These are phyloP conservation scores for Chaetodon auriga DNA, from an alignment of 2,113 vertebrate genomes.

Conservation along the genomic window DNA sequence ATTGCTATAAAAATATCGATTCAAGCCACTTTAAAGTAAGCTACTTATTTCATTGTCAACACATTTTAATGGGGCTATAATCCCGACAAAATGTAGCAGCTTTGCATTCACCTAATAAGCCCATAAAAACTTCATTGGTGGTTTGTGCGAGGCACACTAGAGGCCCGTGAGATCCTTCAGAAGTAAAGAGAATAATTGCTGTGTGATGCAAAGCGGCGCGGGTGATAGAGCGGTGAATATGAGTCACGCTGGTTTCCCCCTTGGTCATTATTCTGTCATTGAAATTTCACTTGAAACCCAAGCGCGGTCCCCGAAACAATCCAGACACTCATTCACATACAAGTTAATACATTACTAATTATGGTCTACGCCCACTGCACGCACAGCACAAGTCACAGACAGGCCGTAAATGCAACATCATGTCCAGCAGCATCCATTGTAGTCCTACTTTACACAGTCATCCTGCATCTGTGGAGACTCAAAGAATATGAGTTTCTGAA, in stretches of 20 bases:
- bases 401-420: slow-evolving; percentile 22
- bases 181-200: slow-evolving; percentile 47
- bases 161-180: slow-evolving; percentile 49
- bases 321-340: slow-evolving; percentile 67
- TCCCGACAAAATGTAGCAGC: slow-evolving; percentile 16
- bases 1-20: background rate
- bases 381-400: slow-evolving; percentile 40
- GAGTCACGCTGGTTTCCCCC: slow-evolving; percentile 75
- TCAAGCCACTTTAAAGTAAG: background rate
- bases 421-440: slow-evolving; percentile 34
- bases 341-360: slow-evolving; percentile 71
- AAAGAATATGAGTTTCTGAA: slow-evolving; percentile 29
- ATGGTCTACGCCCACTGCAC: slow-evolving; percentile 38
- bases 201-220: slow-evolving; percentile 57
- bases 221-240: slow-evolving; percentile 69
- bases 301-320: slow-evolving; percentile 50
- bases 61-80: slow-evolving; percentile 16
- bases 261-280: slow-evolving; percentile 70
- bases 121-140: slow-evolving; percentile 27
- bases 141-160: slow-evolving; percentile 5
- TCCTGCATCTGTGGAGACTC: slow-evolving; percentile 29
- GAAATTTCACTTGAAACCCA: slow-evolving; percentile 63
- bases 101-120: slow-evolving; percentile 46
- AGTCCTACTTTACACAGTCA: background rate
- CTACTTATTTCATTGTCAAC: slow-evolving; percentile 38